Percentiles rank a stretch among this genome's conserved stretches.
Conservation (phyloP, 2,888 invertebrate species). For the Macropis europaea region DNA sequence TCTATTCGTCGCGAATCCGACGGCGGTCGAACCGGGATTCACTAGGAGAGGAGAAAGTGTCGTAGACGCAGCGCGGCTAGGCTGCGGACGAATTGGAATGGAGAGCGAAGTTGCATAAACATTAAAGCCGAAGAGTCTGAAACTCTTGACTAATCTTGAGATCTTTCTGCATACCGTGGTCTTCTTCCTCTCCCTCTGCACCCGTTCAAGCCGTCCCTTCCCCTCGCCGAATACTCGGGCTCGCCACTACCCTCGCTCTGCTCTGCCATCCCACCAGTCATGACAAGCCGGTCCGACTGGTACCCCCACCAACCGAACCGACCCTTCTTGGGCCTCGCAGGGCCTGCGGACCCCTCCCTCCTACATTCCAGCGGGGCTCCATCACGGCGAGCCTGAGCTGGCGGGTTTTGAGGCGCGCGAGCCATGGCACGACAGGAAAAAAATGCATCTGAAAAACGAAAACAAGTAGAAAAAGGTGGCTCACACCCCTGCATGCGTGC, state of each 20-base stretch:
- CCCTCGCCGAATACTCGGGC: constrained; percentile 58
- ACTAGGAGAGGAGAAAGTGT: constrained; percentile 34
- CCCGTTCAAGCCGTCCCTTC: constrained; percentile 30
- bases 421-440: constrained; percentile 69
- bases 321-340: constrained; percentile 85
- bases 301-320: constrained; percentile 81
- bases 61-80: constrained; percentile 7
- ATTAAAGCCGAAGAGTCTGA: constrained; percentile 61
- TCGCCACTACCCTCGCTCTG: constrained; percentile 55
- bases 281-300: constrained; percentile 76
- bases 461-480: constrained; percentile 71
- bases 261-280: constrained; percentile 57
- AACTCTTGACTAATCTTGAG: constrained; percentile 73
- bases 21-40: constrained; percentile 3
- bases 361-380: constrained; percentile 80
- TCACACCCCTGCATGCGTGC: constrained; percentile 63
- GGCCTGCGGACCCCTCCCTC: constrained; percentile 74
- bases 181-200: constrained; percentile 50
- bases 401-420: constrained; percentile 74
- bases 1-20: constrained; percentile 13
- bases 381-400: constrained; percentile 68
- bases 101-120: constrained; percentile 65
- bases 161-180: constrained; percentile 74
- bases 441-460: constrained; percentile 73
- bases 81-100: constrained; percentile 12